Base-by-base conservation (phyloP, 2,113 vertebrate species). In the Amia ocellicauda region DNA sequence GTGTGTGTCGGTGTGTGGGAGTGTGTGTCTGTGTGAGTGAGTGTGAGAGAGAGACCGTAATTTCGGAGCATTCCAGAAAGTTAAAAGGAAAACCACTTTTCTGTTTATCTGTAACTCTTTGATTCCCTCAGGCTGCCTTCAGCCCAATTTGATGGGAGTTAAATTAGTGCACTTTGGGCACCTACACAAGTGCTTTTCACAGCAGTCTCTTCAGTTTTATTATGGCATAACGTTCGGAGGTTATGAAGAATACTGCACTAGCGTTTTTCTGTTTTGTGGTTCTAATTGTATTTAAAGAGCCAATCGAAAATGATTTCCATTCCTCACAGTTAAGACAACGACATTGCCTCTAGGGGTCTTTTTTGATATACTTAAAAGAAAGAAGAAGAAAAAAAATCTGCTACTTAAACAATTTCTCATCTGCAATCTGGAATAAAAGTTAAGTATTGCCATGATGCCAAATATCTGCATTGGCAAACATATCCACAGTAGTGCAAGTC, bases 21-120 rank as follows among this genome's bases (percentile, higher is more conserved):
- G 54, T 58, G 22, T 67, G 66, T 41, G 62, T 68, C 47, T 7
- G 47, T 52, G 31, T 10, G 59, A 23, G 51, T 54, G 40, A 29
- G 58, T 54, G 7, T 63, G 31, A 36, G 31, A 36, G 31, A 36
- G 31, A 22, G 20, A 31, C 40, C 42, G 20, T n/a, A 28, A 17
- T 28, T 22, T 47, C 26, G 7, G 22, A 56, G 20, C n/a, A 57
- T 53, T 58, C 24, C 64, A 24, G 51, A 40, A 13, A 58, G 60
- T 49, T 31, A 54, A 58, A 49, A 45, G 23, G 41, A 45, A 28
- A 49, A 28, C 9, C 14, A 49, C 65, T 61, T 58, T 66, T 66
- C 64, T 17, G 50, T 62, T 51, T 24, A 40, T 47, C 47, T 54
- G 31, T 50, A 9, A 13, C 29, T 45, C 10, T 24, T 14, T 10